Evolutionary conservation across 2,113 vertebrate species (phyloP).

Genomic region (Eretmochelys imbricata): DNA sequence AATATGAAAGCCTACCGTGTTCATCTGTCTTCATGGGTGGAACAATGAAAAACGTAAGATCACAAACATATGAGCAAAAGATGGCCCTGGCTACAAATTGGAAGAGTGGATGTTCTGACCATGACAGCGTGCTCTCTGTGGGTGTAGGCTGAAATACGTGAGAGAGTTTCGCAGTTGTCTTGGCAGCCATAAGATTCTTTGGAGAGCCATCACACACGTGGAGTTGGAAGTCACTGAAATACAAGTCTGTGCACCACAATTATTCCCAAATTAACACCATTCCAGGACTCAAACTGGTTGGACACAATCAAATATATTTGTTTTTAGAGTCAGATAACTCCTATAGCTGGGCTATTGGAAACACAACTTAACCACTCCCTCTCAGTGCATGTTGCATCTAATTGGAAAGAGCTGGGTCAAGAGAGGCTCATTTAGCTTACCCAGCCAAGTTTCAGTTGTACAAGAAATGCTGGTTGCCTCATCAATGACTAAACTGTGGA

Average conservation of each 20-base stretch:
- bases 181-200: not conserved
- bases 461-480: not conserved
- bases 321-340: accelerated
- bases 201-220: not conserved
- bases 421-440: not conserved
- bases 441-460: not conserved
- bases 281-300: not conserved
- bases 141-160: not conserved
- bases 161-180: not conserved
- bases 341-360: not conserved
- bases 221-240: not conserved
- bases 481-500: not conserved
- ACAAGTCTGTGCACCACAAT: not conserved
- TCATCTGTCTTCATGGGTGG: not conserved
- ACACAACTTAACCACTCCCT: not conserved
- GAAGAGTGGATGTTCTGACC: not conserved
- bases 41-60: not conserved
- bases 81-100: not conserved
- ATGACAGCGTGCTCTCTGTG: not conserved
- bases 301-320: accelerated
- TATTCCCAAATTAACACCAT: not conserved
- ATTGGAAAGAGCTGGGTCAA: not conserved
- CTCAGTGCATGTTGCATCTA: not conserved
- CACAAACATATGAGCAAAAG: not conserved
- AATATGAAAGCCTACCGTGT: not conserved